These are phyloP conservation scores for Maniola jurtina DNA, from an alignment of 1,140 invertebrate genomes.

Conservation along the genomic window DNA sequence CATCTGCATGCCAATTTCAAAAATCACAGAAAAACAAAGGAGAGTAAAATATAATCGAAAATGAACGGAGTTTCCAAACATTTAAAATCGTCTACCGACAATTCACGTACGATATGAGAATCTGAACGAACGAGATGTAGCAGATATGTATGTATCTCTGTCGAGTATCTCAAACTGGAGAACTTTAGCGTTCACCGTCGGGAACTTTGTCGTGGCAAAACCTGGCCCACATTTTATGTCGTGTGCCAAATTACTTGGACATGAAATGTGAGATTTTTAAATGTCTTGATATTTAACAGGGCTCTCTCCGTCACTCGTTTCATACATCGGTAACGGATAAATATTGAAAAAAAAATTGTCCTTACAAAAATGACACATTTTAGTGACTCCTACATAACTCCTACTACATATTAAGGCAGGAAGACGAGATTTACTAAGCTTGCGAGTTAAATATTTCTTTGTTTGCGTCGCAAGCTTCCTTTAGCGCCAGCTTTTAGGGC, in stretches of 20 bases:
- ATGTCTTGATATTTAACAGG: too few species aligned
- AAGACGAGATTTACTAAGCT: neutral
- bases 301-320: too few species aligned
- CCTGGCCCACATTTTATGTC: constrained; percentile 41
- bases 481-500: neutral
- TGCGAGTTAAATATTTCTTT: constrained; percentile 1
- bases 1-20: too few species aligned
- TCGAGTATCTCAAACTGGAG: constrained; percentile 30
- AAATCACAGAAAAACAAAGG: too few species aligned
- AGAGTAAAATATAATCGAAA: neutral
- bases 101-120: constrained; percentile 30
- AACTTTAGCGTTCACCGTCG: constrained; percentile 30
- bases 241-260: constrained; percentile 13
- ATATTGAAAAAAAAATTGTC: too few species aligned
- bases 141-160: constrained; percentile 34
- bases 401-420: neutral
- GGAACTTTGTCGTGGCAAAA: constrained; percentile 31
- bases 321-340: too few species aligned
- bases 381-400: too few species aligned
- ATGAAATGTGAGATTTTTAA: neutral
- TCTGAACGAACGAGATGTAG: constrained; percentile 22
- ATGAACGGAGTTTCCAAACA: constrained; percentile 4
- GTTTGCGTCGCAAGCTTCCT: neutral
- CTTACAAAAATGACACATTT: neutral
- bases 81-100: constrained; percentile 14